phyloP scores from a whole-genome alignment of 2,113 vertebrate species.

The Poeciliopsis turrubarensis region DNA sequence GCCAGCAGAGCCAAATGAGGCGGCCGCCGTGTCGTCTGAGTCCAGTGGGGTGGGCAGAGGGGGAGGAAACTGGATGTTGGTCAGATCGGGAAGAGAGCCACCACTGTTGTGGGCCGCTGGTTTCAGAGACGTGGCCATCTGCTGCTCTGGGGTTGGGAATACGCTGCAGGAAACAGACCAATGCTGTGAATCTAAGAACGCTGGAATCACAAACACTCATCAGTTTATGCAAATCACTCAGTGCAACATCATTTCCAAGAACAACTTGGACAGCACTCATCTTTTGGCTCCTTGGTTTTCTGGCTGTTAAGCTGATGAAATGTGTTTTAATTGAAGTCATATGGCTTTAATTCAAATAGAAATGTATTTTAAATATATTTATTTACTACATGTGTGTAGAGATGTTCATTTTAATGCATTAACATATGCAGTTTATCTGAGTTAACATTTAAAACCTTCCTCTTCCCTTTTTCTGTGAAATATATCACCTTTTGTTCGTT shows the following conservation, averaged over 20 bases:
- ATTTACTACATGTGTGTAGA: too few species aligned
- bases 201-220: not conserved
- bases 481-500: too few species aligned
- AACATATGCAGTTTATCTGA: too few species aligned
- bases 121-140: conserved; percentile 84
- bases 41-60: conserved; percentile 93
- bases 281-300: conserved; percentile 10
- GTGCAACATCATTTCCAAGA: not conserved
- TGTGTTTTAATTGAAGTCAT: conserved; percentile 9
- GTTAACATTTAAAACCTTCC: too few species aligned
- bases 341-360: not conserved
- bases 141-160: conserved; percentile 93
- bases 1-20: conserved; percentile 83
- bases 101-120: conserved; percentile 91
- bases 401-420: too few species aligned
- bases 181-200: not conserved
- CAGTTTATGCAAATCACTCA: conserved; percentile 14
- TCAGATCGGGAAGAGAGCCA: conserved; percentile 95
- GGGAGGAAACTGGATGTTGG: conserved; percentile 97
- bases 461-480: too few species aligned
- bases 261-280: conserved; percentile 7
- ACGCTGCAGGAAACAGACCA: conserved; percentile 80
- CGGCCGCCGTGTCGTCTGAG: conserved; percentile 84
- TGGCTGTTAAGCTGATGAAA: not conserved
- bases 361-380: too few species aligned